Base-by-base conservation (phyloP, 2,888 invertebrate species). In the Anaspis maculata region DNA sequence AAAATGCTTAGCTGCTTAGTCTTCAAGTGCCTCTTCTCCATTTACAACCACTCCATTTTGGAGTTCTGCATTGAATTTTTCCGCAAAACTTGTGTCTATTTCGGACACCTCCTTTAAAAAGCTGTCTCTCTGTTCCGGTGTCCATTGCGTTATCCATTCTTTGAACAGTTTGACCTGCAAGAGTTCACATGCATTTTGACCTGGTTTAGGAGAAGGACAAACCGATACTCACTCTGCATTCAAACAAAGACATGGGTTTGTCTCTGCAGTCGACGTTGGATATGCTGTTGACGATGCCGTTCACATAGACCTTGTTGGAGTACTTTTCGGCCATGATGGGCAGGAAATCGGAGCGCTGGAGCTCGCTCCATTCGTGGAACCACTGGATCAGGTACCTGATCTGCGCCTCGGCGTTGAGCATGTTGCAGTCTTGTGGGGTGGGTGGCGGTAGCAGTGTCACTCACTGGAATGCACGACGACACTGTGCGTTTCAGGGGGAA, bases 331-430 rank as follows among this genome's bases (percentile, higher is more conserved):
- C 74, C 25, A 89, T 66, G 37, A 88, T 74, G 0, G 83, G 81
- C 39, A 88, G 59, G 62, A 90, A 90, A 60, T 90, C 90, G 38
- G 81, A 81, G 34, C 84, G 72, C 60, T 90, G 89, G 61, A 89
- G 72, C 57, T 89, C 89, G 58, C 88, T 88, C 77, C 87, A 90
- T 65, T 89, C 88, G 54, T 77, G 76, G 56, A 90, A 90, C 90
- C 90, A 90, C 58, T 86, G 83, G 35, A 83, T 70, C 45, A 89
- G 69, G 60, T 88, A 90, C 33, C 84, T 73, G 51, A 89, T 70
- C 64, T 90, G 88, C 2, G 81, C 80, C 55, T 83, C 83, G 19
- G 77, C 63, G 39, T 71, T 70, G 30, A 73, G 58, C 41, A 51
- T 53, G 46, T 32, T 34, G 7, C 7, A 15, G 30, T 13, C 14